These are phyloP conservation scores for Phaedon cochleariae DNA, from an alignment of 2,888 invertebrate species.

Conservation along the genomic window DNA sequence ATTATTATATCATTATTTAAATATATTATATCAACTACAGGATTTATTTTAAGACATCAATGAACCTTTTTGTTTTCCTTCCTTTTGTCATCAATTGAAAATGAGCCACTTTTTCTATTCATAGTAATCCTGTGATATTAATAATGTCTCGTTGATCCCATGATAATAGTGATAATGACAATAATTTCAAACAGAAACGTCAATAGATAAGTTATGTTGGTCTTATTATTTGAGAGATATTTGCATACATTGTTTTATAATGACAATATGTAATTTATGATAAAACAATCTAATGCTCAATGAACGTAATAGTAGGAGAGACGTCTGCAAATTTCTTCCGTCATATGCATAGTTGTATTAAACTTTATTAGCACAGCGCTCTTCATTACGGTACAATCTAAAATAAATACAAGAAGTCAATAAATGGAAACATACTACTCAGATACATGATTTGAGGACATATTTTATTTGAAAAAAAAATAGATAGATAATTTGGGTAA, in stretches of 20 bases:
- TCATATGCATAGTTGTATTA: too few relatives aligned
- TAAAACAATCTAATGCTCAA: not conserved
- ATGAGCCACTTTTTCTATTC: not conserved
- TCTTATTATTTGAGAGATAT: slow-evolving; percentile 24
- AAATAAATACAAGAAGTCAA: too few relatives aligned
- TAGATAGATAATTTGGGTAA: too few relatives aligned
- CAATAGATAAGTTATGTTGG: slow-evolving; percentile 20
- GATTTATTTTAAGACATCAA: not conserved
- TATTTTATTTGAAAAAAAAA: too few relatives aligned
- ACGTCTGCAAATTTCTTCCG: too few relatives aligned
- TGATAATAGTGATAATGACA: slow-evolving; percentile 10
- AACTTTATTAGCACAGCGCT: too few relatives aligned
- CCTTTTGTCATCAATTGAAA: not conserved
- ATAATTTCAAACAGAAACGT: slow-evolving; percentile 10
- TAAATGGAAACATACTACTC: too few relatives aligned
- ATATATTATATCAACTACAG: not conserved
- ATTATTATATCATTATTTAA: not conserved
- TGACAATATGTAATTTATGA: slow-evolving; percentile 44
- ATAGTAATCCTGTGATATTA: not conserved
- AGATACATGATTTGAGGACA: too few relatives aligned
- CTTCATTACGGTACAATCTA: too few relatives aligned
- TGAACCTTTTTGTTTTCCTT: not conserved
- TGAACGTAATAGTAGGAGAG: too few relatives aligned
- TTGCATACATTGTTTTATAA: slow-evolving; percentile 27
- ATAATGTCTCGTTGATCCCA: not conserved